phyloP scores from a whole-genome alignment of 30 jellyfish, hydroid and myxozoan genomes.

The Aurelia sp. region DNA sequence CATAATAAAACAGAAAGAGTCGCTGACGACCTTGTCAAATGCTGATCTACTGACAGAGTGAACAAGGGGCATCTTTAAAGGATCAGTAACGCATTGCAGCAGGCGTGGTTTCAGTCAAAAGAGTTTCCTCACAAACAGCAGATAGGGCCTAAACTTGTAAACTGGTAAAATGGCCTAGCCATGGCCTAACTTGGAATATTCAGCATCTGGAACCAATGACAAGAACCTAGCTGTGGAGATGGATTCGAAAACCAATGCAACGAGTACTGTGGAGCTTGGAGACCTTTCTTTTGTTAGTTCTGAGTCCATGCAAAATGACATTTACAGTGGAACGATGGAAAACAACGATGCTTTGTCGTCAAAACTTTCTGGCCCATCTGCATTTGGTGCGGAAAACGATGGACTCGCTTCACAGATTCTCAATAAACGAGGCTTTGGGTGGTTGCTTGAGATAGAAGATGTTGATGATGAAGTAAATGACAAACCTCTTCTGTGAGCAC shows the following conservation, averaged over 20 bases:
- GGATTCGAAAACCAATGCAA: conserved; percentile 14
- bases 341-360: background rate
- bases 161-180: too few species aligned
- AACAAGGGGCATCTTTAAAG: too few species aligned
- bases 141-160: too few species aligned
- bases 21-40: too few species aligned
- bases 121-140: too few species aligned
- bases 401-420: conserved; percentile 60
- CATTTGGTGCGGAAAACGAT: conserved; percentile 15
- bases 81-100: too few species aligned
- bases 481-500: conserved; percentile 86
- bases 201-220: too few species aligned
- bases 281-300: conserved; percentile 76
- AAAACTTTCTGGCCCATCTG: background rate
- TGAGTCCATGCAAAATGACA: conserved; percentile 24
- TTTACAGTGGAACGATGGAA: conserved; percentile 71
- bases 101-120: too few species aligned
- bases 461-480: conserved; percentile 79
- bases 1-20: too few species aligned
- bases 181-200: too few species aligned
- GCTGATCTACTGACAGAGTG: too few species aligned
- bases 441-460: conserved; percentile 94
- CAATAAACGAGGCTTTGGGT: conserved; percentile 83
- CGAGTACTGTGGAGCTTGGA: conserved; percentile 57
- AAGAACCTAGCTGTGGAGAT: background rate